These are phyloP conservation scores for Clarias gariepinus DNA, from an alignment of 2,113 vertebrate species.

Conservation along the genomic window DNA sequence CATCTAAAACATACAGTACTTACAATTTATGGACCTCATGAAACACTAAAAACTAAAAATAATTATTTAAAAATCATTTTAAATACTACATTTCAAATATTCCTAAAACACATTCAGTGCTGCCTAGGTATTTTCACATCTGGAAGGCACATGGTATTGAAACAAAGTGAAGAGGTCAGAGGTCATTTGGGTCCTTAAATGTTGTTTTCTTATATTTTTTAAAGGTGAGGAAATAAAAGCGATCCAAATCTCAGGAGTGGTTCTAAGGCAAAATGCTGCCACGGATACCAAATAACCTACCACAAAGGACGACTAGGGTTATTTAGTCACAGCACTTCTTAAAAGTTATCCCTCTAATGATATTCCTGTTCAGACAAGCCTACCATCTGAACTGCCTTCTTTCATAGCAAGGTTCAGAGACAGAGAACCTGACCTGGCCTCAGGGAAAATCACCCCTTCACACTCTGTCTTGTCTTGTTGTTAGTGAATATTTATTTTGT, in stretches of 20 bases:
- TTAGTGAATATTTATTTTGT: slow-evolving; percentile 73
- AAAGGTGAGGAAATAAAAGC: slow-evolving; percentile 63
- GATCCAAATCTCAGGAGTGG: slow-evolving; percentile 58
- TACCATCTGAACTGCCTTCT: slow-evolving; percentile 71
- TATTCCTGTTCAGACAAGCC: slow-evolving; percentile 66
- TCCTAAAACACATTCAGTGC: slow-evolving; percentile 39
- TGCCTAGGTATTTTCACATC: slow-evolving; percentile 67
- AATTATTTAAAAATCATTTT: background rate
- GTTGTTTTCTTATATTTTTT: slow-evolving; percentile 61
- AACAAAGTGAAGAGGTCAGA: slow-evolving; percentile 65
- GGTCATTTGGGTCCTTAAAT: slow-evolving; percentile 64
- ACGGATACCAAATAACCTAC: background rate
- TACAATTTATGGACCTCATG: background rate
- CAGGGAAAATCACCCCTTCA: slow-evolving; percentile 60
- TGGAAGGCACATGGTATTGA: slow-evolving; percentile 72
- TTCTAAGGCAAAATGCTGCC: slow-evolving; percentile 40
- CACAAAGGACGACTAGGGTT: background rate
- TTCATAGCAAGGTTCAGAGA: slow-evolving; percentile 70
- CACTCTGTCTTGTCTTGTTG: slow-evolving; percentile 29
- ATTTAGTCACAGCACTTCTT: background rate
- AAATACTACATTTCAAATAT: background rate
- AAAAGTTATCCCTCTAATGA: slow-evolving; percentile 30
- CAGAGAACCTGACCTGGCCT: slow-evolving; percentile 69
- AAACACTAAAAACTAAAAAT: background rate
- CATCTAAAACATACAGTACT: background rate